Evolutionary conservation across 92 coral and sea anemone species (phyloP).

Genomic region (Siderastrea siderea): DNA sequence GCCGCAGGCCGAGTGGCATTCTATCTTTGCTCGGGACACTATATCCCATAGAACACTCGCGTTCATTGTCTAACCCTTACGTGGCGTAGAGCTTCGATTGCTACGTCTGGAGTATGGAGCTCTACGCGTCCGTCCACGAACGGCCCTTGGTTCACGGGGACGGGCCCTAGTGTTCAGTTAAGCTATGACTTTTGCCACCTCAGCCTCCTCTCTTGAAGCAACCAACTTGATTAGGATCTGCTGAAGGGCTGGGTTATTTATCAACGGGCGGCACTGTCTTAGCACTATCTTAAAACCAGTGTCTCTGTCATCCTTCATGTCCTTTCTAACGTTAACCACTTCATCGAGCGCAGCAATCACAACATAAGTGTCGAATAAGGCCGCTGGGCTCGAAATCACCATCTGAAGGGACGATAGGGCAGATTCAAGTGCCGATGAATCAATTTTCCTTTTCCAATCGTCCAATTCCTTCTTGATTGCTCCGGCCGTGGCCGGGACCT

Average conservation of each 20-base stretch:
- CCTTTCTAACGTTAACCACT: constrained; percentile 3
- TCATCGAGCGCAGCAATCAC: constrained; percentile 30
- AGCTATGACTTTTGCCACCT: constrained; percentile 25
- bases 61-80: too few relatives aligned
- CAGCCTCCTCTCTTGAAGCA: constrained; percentile 27
- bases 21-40: too few relatives aligned
- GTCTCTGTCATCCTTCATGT: constrained; percentile 1
- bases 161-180: not conserved
- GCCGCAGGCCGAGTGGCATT: too few relatives aligned
- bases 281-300: constrained; percentile 8
- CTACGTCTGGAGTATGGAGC: constrained; percentile 10
- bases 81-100: not conserved
- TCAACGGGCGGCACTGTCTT: constrained; percentile 26
- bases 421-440: constrained; percentile 4
- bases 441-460: constrained; percentile 1
- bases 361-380: constrained; percentile 11
- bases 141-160: not conserved
- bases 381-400: constrained; percentile 26
- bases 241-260: constrained; percentile 16
- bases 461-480: constrained; percentile 16
- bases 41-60: too few relatives aligned
- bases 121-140: constrained; percentile 1
- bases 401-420: constrained; percentile 15
- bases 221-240: constrained; percentile 17
- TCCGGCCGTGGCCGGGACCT: constrained; percentile 13